Evolutionary conservation across 2,888 invertebrate genomes (phyloP), one percentile per base, ranked within the genome.

Genomic region (Apotomis betuletana): DNA sequence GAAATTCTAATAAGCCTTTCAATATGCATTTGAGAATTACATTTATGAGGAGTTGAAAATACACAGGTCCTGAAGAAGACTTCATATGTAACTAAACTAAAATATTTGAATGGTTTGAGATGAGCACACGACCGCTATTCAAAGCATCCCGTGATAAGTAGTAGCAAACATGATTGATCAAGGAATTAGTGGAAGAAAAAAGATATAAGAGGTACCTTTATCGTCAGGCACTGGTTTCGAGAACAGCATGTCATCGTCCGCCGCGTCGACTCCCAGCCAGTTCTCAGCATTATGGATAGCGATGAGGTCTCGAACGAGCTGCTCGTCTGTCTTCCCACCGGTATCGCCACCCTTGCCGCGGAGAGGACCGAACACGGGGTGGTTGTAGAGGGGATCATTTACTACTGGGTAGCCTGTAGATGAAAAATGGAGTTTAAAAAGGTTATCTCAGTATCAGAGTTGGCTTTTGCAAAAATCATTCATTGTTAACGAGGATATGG

Each of bases 341-440:
- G 97, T 96, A 80, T 97, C 96, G 0, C 97, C 98, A 0, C 96
- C 96, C 83, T 97, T 97, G 3, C 99, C 99, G 80, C 98, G 97
- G 70, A 96, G 94, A 0, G 98, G 98, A 0, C 99, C 99, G 90
- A 99, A 99, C 0, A 98, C 98, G 2, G 96, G 95, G 88, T 98
- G 98, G 90, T 99, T 99, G 94, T 99, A 99, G 2, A 99, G 93
- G 0, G 98, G 98, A 89, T 99, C 99, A 87, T 99, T 99, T 6
- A 98, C 96, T 68, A 99, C 99, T 12, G 99, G 99, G 91, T 97
- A 98, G 57, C 99, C 98, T 97, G 86, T 63, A 83, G 75, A 76
- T 38, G 64, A 65, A 65, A 59, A 15, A 60, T 12, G 27, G 27
- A 27, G 27, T 27, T 27, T 27, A 27, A 27, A 27, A 27, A 27